phyloP scores from a whole-genome alignment of 2,113 vertebrate species.

The Nansenia antarctica region DNA sequence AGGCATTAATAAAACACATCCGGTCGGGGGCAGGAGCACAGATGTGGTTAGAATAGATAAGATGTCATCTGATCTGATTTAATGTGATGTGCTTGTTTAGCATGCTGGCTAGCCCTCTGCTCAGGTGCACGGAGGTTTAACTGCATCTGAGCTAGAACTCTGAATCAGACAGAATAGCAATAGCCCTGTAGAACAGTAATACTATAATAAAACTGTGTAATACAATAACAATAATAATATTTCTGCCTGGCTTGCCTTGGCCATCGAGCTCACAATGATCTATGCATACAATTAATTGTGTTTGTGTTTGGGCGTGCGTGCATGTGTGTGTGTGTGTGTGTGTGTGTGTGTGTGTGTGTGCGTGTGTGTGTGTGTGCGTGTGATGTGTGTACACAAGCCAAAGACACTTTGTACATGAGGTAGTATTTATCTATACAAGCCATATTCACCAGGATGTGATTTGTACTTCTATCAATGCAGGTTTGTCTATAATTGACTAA shows the following conservation, averaged over 20 bases:
- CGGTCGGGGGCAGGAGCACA: background rate
- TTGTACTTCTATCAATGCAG: constrained; percentile 39
- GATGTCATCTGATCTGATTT: constrained; percentile 55
- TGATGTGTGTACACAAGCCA: no score
- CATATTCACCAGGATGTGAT: background rate
- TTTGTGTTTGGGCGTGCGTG: background rate
- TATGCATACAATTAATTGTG: background rate
- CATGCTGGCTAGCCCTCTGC: constrained; percentile 1
- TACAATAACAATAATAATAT: constrained; percentile 58
- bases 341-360: background rate
- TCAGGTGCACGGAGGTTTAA: constrained; percentile 50
- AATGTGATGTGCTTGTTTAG: constrained; percentile 25
- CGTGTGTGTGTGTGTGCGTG: constrained; percentile 19
- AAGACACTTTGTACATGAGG: no score
- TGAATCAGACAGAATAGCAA: constrained; percentile 60
- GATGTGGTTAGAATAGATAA: constrained; percentile 51
- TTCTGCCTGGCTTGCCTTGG: no score
- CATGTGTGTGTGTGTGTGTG: constrained; percentile 3
- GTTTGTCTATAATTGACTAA: constrained; percentile 50
- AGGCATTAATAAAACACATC: constrained; percentile 42
- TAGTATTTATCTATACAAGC: background rate
- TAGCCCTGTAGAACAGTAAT: constrained; percentile 32
- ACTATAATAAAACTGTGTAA: constrained; percentile 58
- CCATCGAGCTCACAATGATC: constrained; percentile 1
- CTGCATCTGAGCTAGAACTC: constrained; percentile 42